phyloP scores from a whole-genome alignment of 1,140 invertebrate species.

The Zeugodacus cucurbitae region DNA sequence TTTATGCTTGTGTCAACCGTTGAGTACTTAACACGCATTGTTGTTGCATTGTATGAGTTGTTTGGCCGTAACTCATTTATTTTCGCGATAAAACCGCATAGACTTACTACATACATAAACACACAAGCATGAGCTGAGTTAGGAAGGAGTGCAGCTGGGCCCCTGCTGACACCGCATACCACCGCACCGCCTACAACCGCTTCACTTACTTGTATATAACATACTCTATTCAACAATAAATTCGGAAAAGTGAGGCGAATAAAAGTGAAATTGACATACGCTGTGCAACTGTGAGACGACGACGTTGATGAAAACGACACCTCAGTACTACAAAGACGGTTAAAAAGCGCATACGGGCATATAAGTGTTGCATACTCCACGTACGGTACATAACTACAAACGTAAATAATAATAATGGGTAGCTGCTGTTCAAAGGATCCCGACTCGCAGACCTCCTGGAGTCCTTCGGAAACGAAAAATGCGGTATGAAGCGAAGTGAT shows the following conservation, averaged over 20 bases:
- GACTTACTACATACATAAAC: not conserved
- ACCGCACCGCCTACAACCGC: not conserved
- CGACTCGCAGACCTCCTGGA: constrained; percentile 61
- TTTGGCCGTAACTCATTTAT: not conserved
- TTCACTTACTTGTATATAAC: no score
- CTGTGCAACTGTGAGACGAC: not conserved
- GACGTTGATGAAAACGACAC: not conserved
- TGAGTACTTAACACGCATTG: not conserved
- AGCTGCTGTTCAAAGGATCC: constrained; percentile 59
- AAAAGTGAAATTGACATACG: constrained; percentile 37
- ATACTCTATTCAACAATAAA: constrained; percentile 32
- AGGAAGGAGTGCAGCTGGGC: not conserved
- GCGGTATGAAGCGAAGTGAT: constrained; percentile 49
- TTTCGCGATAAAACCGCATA: constrained; percentile 1
- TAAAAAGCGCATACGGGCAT: not conserved
- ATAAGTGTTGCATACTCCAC: not conserved
- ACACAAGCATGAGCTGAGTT: not conserved
- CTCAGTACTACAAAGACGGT: constrained; percentile 12
- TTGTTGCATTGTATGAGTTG: constrained; percentile 7
- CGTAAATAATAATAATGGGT: constrained; percentile 40
- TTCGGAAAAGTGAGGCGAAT: constrained; percentile 14
- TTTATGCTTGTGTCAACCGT: not conserved
- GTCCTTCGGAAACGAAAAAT: constrained; percentile 61
- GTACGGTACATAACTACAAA: not conserved
- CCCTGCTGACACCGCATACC: not conserved